Evolutionary conservation across 2,888 invertebrate genomes (phyloP).

Genomic region (Drosophila kuntzei): DNA sequence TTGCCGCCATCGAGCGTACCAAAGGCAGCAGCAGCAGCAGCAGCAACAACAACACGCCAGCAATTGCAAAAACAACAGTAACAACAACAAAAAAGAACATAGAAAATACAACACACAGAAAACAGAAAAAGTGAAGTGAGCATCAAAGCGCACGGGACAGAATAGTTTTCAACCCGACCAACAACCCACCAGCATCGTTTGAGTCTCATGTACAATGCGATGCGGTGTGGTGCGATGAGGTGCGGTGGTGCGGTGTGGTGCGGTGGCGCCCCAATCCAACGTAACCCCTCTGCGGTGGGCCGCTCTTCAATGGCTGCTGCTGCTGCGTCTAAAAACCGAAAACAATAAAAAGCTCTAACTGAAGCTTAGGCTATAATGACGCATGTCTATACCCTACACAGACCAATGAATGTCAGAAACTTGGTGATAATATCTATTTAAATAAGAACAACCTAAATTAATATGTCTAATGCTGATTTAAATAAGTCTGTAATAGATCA

Average conservation of each 20-base stretch:
- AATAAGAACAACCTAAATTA: background rate
- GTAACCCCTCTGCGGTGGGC: slow-evolving; percentile 45
- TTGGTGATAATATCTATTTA: background rate
- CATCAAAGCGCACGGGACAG: slow-evolving; percentile 74
- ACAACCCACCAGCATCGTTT: slow-evolving; percentile 52
- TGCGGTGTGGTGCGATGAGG: too few relatives aligned
- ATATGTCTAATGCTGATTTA: background rate
- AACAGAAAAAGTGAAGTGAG: slow-evolving; percentile 72
- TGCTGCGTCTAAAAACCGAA: slow-evolving; percentile 78
- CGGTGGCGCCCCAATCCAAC: slow-evolving; percentile 23
- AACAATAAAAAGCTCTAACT: slow-evolving; percentile 75
- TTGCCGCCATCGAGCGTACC: slow-evolving; percentile 70
- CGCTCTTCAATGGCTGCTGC: slow-evolving; percentile 65
- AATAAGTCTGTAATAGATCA: too few relatives aligned
- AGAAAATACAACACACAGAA: slow-evolving; percentile 24
- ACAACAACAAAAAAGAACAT: slow-evolving; percentile 35
- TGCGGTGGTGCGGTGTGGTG: slow-evolving; percentile 21
- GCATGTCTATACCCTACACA: slow-evolving; percentile 35
- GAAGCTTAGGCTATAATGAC: slow-evolving; percentile 22
- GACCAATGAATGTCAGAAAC: too few relatives aligned
- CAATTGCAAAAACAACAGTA: slow-evolving; percentile 53
- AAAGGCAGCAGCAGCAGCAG: slow-evolving; percentile 37
- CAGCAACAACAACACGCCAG: slow-evolving; percentile 25
- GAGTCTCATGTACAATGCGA: slow-evolving; percentile 58
- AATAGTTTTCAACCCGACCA: slow-evolving; percentile 80